Base-by-base conservation (phyloP, 1,140 invertebrate genomes). In the Philopotamus ludificatus region DNA sequence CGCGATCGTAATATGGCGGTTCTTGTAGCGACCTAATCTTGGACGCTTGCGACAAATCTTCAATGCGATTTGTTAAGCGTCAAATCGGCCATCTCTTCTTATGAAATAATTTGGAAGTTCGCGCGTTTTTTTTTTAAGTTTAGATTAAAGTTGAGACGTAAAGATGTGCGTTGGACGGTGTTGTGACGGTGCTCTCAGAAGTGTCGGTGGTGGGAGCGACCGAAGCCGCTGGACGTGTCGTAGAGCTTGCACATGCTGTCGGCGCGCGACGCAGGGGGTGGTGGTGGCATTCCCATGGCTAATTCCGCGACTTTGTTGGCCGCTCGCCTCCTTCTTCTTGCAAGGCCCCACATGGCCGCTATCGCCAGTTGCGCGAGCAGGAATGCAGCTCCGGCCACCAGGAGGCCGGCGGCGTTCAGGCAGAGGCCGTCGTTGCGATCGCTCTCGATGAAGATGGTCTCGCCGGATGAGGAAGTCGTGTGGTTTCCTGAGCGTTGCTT, bases 231-330 rank as follows among this genome's bases (percentile, higher is more conserved):
- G 72, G 88, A 88, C 71, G 87, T 84, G 74, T 93, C 91, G 78
- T 94, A 94, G 64, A 94, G 82, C 80, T 94, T 93, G 81, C 90
- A 91, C 63, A 94, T 84, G 71, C 87, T 89, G 73, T 89, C 88
- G 66, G 90, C 85, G 68, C 89, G 86, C 23, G 71, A 85, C 71
- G 75, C 83, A 77, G 73, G 81, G 71, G 74, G 80, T 75, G 70
- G 59, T 65, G 75, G 79, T 47, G 79, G 77, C 67, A 70, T 26
- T 41, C 63, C 63, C 53, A 63, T 65, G 3, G 79, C 74, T 9
- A 80, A 72, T 50, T 79, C 77, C 3, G 77, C 77, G 4, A 76
- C 78, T 67, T 81, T 85, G 71, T 82, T 81, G 50, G 83, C 82
- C 63, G 85, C 83, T 55, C 88, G 84, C 70, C 88, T 84, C 65